Evolutionary conservation across 1,140 invertebrate genomes (phyloP).

Genomic region (Ostrea denselamellosa): DNA sequence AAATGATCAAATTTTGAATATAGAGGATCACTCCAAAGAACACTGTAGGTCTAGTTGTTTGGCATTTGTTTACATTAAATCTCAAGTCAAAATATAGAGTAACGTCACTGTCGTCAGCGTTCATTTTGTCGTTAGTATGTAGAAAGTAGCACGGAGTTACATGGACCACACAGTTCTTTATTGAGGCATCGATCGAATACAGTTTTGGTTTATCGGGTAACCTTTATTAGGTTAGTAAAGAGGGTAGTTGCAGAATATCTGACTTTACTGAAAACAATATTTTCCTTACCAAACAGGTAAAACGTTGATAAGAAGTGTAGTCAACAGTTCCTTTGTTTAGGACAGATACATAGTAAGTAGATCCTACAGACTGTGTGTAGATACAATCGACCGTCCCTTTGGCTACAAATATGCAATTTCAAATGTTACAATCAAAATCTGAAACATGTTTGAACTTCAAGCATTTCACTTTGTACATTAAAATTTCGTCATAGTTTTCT

Average conservation of each 20-base stretch:
- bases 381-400: conserved; percentile 41
- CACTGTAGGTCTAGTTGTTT: too few relatives aligned
- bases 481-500: not conserved
- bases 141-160: too few relatives aligned
- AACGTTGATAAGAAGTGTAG: conserved; percentile 29
- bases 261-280: not conserved
- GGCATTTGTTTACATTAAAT: too few relatives aligned
- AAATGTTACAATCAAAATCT: not conserved
- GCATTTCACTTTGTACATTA: not conserved
- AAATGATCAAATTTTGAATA: too few relatives aligned
- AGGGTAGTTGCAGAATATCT: not conserved
- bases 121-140: too few relatives aligned
- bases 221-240: too few relatives aligned
- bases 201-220: too few relatives aligned
- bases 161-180: too few relatives aligned
- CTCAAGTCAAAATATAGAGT: too few relatives aligned
- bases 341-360: conserved; percentile 20
- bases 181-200: too few relatives aligned
- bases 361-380: not conserved
- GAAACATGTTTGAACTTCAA: not conserved
- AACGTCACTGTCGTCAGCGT: too few relatives aligned
- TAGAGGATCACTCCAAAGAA: too few relatives aligned
- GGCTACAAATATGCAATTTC: conserved; percentile 20
- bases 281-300: conserved; percentile 47
- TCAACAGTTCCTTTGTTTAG: conserved; percentile 43